Percentiles rank a stretch among this genome's conserved stretches.
Conservation (phyloP, 2,113 vertebrate species). For the Dasyurus viverrinus region DNA sequence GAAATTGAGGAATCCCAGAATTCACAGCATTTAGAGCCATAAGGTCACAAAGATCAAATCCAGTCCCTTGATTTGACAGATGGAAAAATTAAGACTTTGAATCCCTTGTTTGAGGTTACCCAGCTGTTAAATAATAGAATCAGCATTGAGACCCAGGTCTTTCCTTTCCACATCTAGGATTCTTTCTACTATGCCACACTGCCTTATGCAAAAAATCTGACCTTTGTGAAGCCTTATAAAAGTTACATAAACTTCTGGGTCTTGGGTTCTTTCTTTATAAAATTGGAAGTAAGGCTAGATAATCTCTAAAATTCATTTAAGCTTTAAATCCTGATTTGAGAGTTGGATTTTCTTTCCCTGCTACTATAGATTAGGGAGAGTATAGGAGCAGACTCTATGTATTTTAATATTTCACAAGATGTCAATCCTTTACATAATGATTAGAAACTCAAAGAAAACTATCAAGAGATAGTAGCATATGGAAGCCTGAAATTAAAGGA, state of each 20-base stretch:
- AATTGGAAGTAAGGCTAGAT: neutral
- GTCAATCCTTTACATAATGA: neutral
- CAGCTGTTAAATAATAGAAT: neutral
- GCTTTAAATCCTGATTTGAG: neutral
- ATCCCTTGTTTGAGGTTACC: neutral
- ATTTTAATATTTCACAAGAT: neutral
- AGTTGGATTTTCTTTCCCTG: neutral
- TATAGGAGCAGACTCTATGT: neutral
- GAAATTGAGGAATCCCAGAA: neutral
- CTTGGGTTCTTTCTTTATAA: neutral
- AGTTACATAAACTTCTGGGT: neutral
- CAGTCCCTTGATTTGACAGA: neutral
- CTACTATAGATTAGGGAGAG: neutral
- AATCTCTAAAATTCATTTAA: neutral
- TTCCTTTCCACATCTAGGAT: neutral
- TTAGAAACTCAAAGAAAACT: neutral
- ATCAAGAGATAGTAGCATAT: neutral
- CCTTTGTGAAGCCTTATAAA: neutral
- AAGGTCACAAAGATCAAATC: neutral
- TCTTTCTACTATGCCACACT: neutral
- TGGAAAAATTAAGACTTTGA: neutral
- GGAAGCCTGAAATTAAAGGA: neutral
- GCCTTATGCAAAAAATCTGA: neutral
- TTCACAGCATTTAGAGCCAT: neutral
- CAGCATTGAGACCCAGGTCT: neutral